Base-by-base conservation (phyloP, 2,888 invertebrate genomes). In the Polydesmus complanatus region DNA sequence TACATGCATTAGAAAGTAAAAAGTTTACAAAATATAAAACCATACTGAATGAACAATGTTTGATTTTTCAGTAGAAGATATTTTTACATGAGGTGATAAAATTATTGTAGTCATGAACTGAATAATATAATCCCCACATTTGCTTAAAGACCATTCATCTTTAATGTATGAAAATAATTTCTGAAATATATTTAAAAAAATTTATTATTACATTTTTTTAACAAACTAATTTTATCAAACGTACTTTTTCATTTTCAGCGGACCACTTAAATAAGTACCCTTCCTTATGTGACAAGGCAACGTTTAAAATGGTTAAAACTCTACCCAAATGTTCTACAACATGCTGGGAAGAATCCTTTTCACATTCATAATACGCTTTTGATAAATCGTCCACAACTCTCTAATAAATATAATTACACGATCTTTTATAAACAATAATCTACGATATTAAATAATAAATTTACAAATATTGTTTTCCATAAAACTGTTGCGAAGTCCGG, bases 401-500 rank as follows among this genome's bases (percentile, higher is more conserved):
- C 57, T 57, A 37, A 37, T 8, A 5, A 14, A 37, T 8, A 8
- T 37, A 37, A 37, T 5, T 8, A 37, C n/a, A 47, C 5, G 19
- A 51, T 51, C n/a, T 14, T 21, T 11, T 21, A 11, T 51, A 51
- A n/a, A 5, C 51, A n/a, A 19, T 11, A 2, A 1, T 22, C 21
- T 49, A 26, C n/a, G n/a, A 47, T 22, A 21, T 22, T 19, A 56
- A 23, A 21, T 11, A 47, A 37, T 23, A n/a, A 11, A 62, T 62
- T 64, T 54, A 66, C 66, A 54, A 59, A 63, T 56, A 66, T 62
- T 27, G 61, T 56, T 19, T 64, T 55, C 59, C 65, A 65, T 11
- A 67, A 56, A 5, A 56, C n/a, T 22, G 22, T 1, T 27, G 60
- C 48, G 23, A 48, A 56, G 21, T 60, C 49, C 21, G 22, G 27